Evolutionary conservation across 1,140 invertebrate species (phyloP).

Genomic region (Drosophila grimshawi): DNA sequence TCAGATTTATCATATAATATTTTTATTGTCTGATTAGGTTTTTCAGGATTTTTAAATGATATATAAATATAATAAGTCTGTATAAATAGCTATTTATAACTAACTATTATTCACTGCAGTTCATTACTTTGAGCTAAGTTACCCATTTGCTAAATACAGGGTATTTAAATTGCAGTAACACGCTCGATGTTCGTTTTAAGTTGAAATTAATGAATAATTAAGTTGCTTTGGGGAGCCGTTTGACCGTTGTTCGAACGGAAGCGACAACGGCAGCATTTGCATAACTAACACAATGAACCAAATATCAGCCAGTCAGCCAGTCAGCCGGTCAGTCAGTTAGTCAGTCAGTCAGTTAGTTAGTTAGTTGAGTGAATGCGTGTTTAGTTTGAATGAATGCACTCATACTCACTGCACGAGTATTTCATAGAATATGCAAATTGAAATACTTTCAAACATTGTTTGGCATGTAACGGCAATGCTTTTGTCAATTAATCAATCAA

Average conservation of each 20-base stretch:
- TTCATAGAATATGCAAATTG: slow-evolving; percentile 71
- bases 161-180: slow-evolving; percentile 40
- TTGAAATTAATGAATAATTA: slow-evolving; percentile 83
- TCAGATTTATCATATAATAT: too few relatives aligned
- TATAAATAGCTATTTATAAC: too few relatives aligned
- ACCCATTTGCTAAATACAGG: neutral
- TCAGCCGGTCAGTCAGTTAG: neutral
- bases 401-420: neutral
- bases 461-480: slow-evolving; percentile 72
- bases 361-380: slow-evolving; percentile 16
- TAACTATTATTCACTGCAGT: too few relatives aligned
- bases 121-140: too few relatives aligned
- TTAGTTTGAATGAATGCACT: slow-evolving; percentile 4
- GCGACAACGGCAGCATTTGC: slow-evolving; percentile 72
- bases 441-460: slow-evolving; percentile 39
- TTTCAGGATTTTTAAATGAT: too few relatives aligned
- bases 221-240: slow-evolving; percentile 50
- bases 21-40: too few relatives aligned
- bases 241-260: slow-evolving; percentile 51
- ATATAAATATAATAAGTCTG: too few relatives aligned
- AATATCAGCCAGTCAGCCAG: slow-evolving; percentile 20
- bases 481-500: slow-evolving; percentile 84
- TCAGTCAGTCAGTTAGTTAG: neutral
- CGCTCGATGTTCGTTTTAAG: slow-evolving; percentile 59
- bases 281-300: slow-evolving; percentile 80